Evolutionary conservation across 2,113 vertebrate genomes (phyloP), one percentile per base, ranked within the genome.

Genomic region (Genyomyrus donnyi): DNA sequence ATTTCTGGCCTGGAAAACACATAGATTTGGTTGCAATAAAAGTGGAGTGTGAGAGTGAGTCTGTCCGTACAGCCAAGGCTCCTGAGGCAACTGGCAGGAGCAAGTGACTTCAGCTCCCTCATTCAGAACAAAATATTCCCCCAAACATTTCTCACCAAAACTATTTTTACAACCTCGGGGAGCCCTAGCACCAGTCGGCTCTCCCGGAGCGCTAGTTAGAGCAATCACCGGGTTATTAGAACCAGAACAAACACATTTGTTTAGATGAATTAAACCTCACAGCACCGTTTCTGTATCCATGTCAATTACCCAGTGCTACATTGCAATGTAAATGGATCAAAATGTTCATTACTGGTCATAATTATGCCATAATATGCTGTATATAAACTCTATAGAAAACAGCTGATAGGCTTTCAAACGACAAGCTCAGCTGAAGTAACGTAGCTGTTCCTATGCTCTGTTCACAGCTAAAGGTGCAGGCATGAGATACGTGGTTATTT

Each of bases 271-370:
- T 90, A 39, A 90, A 86, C 58, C 89, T 70, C 88, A 52, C 53
- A 9, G 39, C 85, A 88, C n/a, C 35, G 7, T 58, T 87, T 90
- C 52, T 49, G 87, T 89, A 88, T 89, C 52, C 24, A 42, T 77
- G 91, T 91, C 87, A 92, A 88, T 93, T 90, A 91, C 31, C 17
- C 24, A 52, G 42, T 84, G 90, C 86, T 85, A 77, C 88, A 42
- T 89, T 89, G 80, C 80, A 88, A 83, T 17, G 62, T 88, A 70
- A 48, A 49, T 89, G 90, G 88, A 48, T 74, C 62, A 84, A 90
- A 91, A 89, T 88, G 24, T 56, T 89, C 52, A 92, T 91, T 90
- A 88, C 85, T 88, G 90, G 77, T 53, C 91, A 70, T 10, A 85
- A 66, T 70, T 91, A 87, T n/a, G 31, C 80, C 13, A 46, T 90